phyloP scores from a whole-genome alignment of 2,888 invertebrate species.

The Epirrhoe alternata region DNA sequence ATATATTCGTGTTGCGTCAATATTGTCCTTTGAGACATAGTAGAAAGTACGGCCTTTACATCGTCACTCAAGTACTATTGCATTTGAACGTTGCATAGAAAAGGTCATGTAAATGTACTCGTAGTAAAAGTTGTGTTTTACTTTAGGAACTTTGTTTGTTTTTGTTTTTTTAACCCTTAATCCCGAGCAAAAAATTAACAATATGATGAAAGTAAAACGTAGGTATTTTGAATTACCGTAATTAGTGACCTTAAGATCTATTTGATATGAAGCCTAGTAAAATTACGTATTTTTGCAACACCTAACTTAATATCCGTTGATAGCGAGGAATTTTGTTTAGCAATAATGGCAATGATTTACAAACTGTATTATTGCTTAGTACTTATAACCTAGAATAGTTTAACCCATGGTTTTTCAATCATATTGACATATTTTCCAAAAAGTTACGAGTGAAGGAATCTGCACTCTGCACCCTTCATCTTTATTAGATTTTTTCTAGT shows the following conservation, averaged over 20 bases:
- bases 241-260: conserved; percentile 23
- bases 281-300: conserved; percentile 16
- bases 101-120: neutral
- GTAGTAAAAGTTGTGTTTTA: neutral
- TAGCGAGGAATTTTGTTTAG: conserved; percentile 25
- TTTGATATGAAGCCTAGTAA: conserved; percentile 20
- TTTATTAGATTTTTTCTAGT: too few relatives aligned
- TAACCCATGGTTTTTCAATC: too few relatives aligned
- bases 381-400: too few relatives aligned
- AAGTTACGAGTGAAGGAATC: too few relatives aligned
- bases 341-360: conserved; percentile 2
- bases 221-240: conserved; percentile 8
- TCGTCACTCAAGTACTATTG: conserved; percentile 11
- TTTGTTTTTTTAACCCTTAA: neutral
- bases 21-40: conserved; percentile 19
- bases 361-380: neutral
- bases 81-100: conserved; percentile 8
- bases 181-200: neutral
- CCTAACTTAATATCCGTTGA: conserved; percentile 24
- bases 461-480: too few relatives aligned
- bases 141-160: neutral
- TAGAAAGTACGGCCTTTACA: conserved; percentile 17
- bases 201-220: neutral
- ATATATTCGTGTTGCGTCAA: conserved; percentile 13
- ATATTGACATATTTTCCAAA: too few relatives aligned